Base-by-base conservation (phyloP, 2,888 invertebrate species). In the Drosophila neutralis region DNA sequence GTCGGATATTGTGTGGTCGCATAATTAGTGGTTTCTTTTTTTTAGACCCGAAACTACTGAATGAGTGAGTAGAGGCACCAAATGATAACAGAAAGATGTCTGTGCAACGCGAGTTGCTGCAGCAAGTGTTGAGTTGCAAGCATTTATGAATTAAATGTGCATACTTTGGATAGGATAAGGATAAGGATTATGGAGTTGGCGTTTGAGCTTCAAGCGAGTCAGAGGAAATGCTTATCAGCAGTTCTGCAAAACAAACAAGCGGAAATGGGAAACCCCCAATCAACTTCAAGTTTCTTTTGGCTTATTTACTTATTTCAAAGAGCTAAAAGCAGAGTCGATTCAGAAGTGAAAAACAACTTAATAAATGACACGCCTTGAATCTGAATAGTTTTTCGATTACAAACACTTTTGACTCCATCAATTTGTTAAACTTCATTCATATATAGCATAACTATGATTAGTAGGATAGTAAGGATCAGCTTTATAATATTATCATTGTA, bases 1-100 rank as follows among this genome's bases (percentile, higher is more conserved):
- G 87, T 90, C 42, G 62, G 24, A 29, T 57, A 76, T 90, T 85
- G 86, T 88, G 67, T 48, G 73, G 69, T 33, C 73, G 40, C 69
- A 77, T 86, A 69, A 89, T 87, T 82, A 83, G 90, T 71, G 90
- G 90, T 83, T 89, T 80, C 76, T 77, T 88, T 88, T 89, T 69
- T 56, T n/a, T n/a, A 69, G 49, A 24, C 35, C 54, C 33, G 45
- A 48, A 53, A 35, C 36, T 29, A 36, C 49, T 80, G 51, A 80
- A 65, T 69, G 70, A 65, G 18, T 13, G 8, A n/a, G 49, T 49
- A 3, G 49, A 15, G 24, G 1, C 8, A 8, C 24, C 4, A 24
- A 15, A 8, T 24, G 7, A 8, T 15, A 24, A 24, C 24, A 24
- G 24, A 8, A 8, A 4, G 15, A 15, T 45, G 0, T 2, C n/a